Evolutionary conservation across 2,797 vertebrate genomes (phyloP).

Genomic region (Mormyrops boulengeri): DNA sequence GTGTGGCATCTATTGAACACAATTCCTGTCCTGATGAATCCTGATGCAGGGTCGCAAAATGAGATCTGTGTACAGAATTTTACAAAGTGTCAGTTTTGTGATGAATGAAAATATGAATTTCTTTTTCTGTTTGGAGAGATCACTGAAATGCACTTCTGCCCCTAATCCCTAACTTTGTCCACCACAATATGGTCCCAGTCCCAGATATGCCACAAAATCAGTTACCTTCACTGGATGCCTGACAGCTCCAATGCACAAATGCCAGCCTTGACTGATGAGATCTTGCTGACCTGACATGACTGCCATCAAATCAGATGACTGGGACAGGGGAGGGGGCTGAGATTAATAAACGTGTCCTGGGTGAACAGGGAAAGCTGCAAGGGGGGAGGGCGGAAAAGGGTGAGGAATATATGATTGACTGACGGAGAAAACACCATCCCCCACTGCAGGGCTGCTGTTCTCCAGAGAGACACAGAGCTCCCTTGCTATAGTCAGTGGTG

Average conservation of each 20-base stretch:
- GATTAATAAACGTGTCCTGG: not conserved
- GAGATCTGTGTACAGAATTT: not conserved
- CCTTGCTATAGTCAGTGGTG: not conserved
- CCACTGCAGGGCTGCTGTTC: not conserved
- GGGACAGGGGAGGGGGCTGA: not conserved
- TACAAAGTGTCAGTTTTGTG: not conserved
- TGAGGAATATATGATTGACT: not conserved
- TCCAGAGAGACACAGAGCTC: not conserved
- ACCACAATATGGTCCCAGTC: not conserved
- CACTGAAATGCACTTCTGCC: not conserved
- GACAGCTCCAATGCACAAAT: slow-evolving; percentile 29
- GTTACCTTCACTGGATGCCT: slow-evolving; percentile 14
- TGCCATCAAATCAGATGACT: not conserved
- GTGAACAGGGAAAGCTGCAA: not conserved
- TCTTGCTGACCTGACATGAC: slow-evolving; percentile 1
- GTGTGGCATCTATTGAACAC: not conserved
- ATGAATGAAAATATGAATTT: not conserved
- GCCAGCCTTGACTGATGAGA: slow-evolving; percentile 12
- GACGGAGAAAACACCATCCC: not conserved
- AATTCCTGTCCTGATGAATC: not conserved
- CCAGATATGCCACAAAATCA: not conserved
- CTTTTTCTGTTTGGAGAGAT: not conserved
- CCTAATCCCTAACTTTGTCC: not conserved
- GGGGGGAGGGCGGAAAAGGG: not conserved
- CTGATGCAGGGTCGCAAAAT: not conserved